Base-by-base conservation (phyloP, 2,888 invertebrate genomes). In the Alviniconcha strummeri region DNA sequence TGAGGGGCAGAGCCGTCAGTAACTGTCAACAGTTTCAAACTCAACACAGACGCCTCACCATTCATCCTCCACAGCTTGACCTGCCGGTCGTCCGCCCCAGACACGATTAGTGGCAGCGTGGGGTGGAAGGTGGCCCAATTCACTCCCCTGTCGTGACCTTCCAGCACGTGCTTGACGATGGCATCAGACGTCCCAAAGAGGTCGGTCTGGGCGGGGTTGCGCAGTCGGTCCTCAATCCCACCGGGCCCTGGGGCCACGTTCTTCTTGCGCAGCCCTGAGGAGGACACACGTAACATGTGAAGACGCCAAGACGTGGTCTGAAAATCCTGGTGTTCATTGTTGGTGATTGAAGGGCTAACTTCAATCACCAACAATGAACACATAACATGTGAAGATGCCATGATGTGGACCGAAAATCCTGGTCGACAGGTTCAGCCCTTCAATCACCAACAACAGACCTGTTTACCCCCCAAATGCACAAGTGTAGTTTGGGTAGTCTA, bases 81-180 rank as follows among this genome's bases (percentile, higher is more conserved):
- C 92, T 98, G 97, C 17, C 99, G 95, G 94, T 99, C 99, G 93
- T 99, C 99, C n/a, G 99, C 99, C 0, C 98, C 99, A 0, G 99
- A 99, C 0, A 97, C 98, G 88, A 99, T 97, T 71, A 99, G 95
- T 0, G 99, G 99, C 89, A 99, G 95, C 0, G 96, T 96, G 4
- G 98, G 98, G 94, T 99, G 99, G 95, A 99, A 99, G 75, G 97
- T 96, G 0, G 98, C 99, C 99, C 99, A 99, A 95, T 99, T 99
- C 0, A 99, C 99, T 15, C 99, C 99, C 80, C 99, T 96, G 94
- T 94, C 94, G 85, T 94, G 94, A 7, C 95, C 95, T 90, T 95
- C 95, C 56, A 95, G 90, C n/a, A 95, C 95, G 88, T 94, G 94
- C 84, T 94, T 94, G 5, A 94, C 94, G 69, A 94, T 92, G 67